Percentiles rank a stretch among this genome's conserved stretches.
Evolutionary conservation across 1,140 invertebrate genomes (phyloP).

Genomic region (Megathymus violae): DNA sequence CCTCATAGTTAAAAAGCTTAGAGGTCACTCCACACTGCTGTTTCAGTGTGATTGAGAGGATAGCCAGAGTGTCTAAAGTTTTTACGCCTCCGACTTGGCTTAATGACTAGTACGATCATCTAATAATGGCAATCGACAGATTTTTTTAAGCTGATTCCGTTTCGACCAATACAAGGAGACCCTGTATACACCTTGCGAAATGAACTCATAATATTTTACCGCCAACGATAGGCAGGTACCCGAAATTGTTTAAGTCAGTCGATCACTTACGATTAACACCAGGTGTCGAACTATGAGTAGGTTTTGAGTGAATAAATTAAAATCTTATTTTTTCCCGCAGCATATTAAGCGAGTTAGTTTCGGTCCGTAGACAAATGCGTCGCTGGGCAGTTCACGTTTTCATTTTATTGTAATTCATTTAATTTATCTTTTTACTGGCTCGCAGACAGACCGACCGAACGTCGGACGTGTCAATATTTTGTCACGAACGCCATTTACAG

Average conservation of each 20-base stretch:
- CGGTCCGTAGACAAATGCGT: slow-evolving; percentile 71
- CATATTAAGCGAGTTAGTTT: slow-evolving; percentile 72
- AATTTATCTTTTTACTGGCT: slow-evolving; percentile 62
- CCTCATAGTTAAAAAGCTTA: no score
- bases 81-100: no score
- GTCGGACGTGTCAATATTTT: slow-evolving; percentile 77
- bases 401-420: slow-evolving; percentile 70
- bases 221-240: no score
- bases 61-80: no score
- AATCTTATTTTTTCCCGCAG: slow-evolving; percentile 53
- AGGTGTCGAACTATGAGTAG: neutral
- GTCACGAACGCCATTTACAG: slow-evolving; percentile 71
- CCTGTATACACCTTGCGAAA: no score
- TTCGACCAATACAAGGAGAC: no score
- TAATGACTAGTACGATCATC: no score
- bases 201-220: no score
- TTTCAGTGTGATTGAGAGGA: no score
- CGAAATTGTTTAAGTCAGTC: neutral
- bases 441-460: slow-evolving; percentile 20
- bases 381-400: slow-evolving; percentile 64
- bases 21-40: no score
- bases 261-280: neutral
- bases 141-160: no score
- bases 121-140: no score
- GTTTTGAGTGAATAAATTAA: slow-evolving; percentile 30